Conservation (phyloP, 2,113 vertebrate species). For the Pedionomus torquatus region DNA sequence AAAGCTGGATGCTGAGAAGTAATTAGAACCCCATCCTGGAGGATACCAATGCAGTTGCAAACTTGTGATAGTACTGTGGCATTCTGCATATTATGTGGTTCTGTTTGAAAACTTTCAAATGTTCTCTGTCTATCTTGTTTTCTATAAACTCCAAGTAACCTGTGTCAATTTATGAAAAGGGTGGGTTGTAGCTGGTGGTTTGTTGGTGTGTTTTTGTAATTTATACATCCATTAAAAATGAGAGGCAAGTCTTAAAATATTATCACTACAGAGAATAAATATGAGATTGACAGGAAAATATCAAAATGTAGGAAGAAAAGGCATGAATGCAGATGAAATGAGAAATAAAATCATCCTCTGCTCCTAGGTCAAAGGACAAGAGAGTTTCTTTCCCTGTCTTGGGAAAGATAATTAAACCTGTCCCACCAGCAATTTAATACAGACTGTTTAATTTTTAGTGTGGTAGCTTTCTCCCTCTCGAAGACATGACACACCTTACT, state of each 20-base stretch:
- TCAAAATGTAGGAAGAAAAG: not conserved
- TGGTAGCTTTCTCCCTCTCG: not conserved
- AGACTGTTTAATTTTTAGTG: not conserved
- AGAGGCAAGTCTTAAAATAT: not conserved
- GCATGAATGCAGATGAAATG: not conserved
- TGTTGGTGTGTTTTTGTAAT: not conserved
- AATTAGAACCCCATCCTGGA: not conserved
- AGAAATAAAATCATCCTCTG: not conserved
- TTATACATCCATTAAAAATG: not conserved
- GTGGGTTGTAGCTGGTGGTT: fast-evolving
- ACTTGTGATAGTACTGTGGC: not conserved
- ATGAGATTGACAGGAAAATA: not conserved
- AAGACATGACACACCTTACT: not conserved
- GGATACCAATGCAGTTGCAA: not conserved
- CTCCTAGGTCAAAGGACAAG: not conserved
- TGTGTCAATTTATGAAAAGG: slow-evolving; percentile 8
- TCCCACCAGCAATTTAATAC: not conserved
- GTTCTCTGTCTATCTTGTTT: not conserved
- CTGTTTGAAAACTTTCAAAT: slow-evolving; percentile 28
- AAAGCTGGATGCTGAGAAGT: not conserved
- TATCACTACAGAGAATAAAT: not conserved
- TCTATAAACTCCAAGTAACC: not conserved
- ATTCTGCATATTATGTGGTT: not conserved
- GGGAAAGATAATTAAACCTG: not conserved
- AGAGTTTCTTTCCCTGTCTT: not conserved